These are phyloP conservation scores for Seriola rivoliana DNA, from an alignment of 2,113 vertebrate species.

Conservation along the genomic window DNA sequence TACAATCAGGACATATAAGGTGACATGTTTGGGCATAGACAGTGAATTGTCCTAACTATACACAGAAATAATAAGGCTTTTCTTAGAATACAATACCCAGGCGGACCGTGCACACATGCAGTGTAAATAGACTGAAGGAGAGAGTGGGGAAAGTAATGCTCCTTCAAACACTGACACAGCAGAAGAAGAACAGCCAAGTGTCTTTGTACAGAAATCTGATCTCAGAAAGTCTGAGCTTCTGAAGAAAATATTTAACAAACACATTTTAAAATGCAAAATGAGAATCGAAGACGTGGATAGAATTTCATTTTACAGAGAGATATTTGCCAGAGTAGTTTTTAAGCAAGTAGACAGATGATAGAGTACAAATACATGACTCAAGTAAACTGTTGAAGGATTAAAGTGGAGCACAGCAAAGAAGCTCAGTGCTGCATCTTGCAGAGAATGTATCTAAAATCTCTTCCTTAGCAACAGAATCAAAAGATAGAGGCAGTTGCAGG, in stretches of 20 bases:
- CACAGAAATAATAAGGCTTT: background rate
- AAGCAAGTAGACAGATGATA: background rate
- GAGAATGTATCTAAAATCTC: background rate
- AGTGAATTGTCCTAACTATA: background rate
- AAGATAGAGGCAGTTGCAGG: background rate
- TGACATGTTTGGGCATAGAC: background rate
- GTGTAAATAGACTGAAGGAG: conserved; percentile 2
- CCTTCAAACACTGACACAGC: conserved; percentile 42
- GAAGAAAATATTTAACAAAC: background rate
- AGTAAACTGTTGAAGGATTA: background rate
- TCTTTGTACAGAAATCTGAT: conserved; percentile 1
- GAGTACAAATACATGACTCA: background rate
- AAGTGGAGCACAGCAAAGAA: background rate
- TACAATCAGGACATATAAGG: background rate
- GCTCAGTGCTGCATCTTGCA: background rate
- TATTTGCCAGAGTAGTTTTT: background rate
- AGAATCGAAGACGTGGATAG: background rate
- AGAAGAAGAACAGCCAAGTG: background rate
- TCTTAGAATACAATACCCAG: background rate
- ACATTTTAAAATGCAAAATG: background rate
- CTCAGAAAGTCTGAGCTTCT: background rate
- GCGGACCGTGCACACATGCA: conserved; percentile 1
- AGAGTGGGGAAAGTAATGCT: conserved; percentile 18
- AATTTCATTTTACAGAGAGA: background rate
- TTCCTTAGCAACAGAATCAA: background rate